These are phyloP conservation scores for Pimephales promelas DNA, from an alignment of 2,113 vertebrate genomes.

Conservation along the genomic window DNA sequence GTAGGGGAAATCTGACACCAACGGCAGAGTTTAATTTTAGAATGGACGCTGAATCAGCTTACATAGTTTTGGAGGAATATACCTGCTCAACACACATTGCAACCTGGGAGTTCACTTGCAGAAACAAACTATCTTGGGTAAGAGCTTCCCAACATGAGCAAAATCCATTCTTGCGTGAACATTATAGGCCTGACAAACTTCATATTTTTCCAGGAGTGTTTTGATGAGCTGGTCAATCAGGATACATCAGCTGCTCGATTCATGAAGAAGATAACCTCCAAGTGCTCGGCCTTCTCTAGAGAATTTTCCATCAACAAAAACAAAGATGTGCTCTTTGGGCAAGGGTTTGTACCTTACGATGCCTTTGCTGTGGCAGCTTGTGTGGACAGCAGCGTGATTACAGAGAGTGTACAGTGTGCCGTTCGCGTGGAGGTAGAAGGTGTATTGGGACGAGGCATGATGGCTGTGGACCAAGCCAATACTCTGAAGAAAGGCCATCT, in stretches of 20 bases:
- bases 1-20: constrained; percentile 73
- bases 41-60: constrained; percentile 77
- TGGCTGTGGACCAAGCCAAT: constrained; percentile 70
- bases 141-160: constrained; percentile 26
- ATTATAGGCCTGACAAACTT: neutral
- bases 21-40: constrained; percentile 80
- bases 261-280: constrained; percentile 74
- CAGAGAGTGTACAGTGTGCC: constrained; percentile 62
- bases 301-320: constrained; percentile 34
- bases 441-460: constrained; percentile 71
- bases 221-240: constrained; percentile 70
- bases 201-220: constrained; percentile 71
- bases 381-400: constrained; percentile 70
- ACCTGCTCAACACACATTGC: constrained; percentile 72
- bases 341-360: constrained; percentile 76
- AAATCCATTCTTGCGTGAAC: neutral
- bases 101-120: constrained; percentile 75
- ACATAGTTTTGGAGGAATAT: constrained; percentile 77
- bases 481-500: constrained; percentile 68
- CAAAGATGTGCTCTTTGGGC: constrained; percentile 65
- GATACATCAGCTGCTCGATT: constrained; percentile 68
- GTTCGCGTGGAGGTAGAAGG: constrained; percentile 76
- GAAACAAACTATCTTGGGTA: constrained; percentile 75
- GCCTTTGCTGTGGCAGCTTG: constrained; percentile 74
- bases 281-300: constrained; percentile 68